phyloP scores from a whole-genome alignment of 1,140 invertebrate genomes.

The Bombus waltoni region DNA sequence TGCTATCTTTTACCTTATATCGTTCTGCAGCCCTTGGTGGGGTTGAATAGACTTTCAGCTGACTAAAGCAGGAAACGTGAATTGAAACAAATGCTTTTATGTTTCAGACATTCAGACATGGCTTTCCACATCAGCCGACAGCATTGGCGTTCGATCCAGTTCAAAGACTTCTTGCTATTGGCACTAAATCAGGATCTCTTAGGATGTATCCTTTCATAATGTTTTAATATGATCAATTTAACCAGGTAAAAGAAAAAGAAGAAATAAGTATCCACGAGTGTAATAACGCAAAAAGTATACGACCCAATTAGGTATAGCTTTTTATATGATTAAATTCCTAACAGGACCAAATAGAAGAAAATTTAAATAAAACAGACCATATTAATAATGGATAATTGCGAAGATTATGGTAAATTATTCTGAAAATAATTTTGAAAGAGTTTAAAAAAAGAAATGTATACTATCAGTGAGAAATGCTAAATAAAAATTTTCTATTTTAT shows the following conservation, averaged over 20 bases:
- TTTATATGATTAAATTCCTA: too few species aligned
- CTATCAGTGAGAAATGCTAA: too few species aligned
- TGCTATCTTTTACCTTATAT: conserved; percentile 42
- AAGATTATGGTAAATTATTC: too few species aligned
- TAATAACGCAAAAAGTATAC: too few species aligned
- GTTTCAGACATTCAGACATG: conserved; percentile 98
- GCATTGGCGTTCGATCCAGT: conserved; percentile 98
- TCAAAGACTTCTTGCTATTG: conserved; percentile 97
- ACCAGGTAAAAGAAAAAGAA: not conserved
- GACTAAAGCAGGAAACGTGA: conserved; percentile 63
- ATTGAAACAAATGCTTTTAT: conserved; percentile 72
- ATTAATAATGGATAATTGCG: too few species aligned
- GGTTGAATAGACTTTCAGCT: conserved; percentile 61
- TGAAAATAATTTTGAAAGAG: too few species aligned
- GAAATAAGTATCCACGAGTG: not conserved
- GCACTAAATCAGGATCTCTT: conserved; percentile 96
- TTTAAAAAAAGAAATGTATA: too few species aligned
- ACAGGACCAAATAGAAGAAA: too few species aligned
- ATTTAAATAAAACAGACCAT: too few species aligned
- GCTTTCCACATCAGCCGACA: conserved; percentile 98
- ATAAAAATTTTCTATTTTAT: too few species aligned
- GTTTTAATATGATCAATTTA: conserved; percentile 38
- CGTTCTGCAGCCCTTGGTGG: conserved; percentile 42
- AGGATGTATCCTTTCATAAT: conserved; percentile 95
- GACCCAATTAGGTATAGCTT: too few species aligned